Evolutionary conservation across 2,113 vertebrate genomes (phyloP).

Genomic region (Rhea americana): DNA sequence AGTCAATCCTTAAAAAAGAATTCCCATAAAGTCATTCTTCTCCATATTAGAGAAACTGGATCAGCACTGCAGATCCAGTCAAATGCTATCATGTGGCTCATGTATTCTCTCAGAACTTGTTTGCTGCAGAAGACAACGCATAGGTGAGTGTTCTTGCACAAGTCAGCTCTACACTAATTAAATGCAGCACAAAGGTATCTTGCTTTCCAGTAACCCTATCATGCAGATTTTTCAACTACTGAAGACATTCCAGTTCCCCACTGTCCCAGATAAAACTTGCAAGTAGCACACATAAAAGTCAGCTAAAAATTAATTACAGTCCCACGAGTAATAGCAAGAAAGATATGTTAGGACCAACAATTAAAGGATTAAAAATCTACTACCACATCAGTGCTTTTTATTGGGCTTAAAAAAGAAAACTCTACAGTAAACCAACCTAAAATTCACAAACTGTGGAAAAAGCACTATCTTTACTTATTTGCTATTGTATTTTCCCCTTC

Average conservation of each 20-base stretch:
- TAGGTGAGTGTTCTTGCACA: background rate
- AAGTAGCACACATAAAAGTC: background rate
- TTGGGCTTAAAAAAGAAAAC: background rate
- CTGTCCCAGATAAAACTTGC: rapidly evolving
- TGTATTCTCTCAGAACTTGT: background rate
- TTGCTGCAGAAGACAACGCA: background rate
- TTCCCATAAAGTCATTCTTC: background rate
- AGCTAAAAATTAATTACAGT: background rate
- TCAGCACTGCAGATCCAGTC: background rate
- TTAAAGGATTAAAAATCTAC: background rate
- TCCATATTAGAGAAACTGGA: background rate
- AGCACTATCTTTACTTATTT: background rate
- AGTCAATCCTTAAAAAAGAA: background rate
- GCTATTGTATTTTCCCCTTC: background rate
- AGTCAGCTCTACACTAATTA: background rate
- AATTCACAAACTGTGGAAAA: background rate
- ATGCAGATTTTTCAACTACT: background rate
- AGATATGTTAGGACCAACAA: background rate
- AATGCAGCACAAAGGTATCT: background rate
- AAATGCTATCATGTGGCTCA: background rate
- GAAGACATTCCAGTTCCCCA: background rate
- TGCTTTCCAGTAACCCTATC: background rate
- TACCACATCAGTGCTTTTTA: background rate
- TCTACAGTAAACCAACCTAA: background rate
- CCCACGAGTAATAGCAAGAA: background rate